Percentiles rank a stretch among this genome's conserved stretches.
Evolutionary conservation across 2,888 invertebrate genomes (phyloP).

Genomic region (Macrophya alboannulata): DNA sequence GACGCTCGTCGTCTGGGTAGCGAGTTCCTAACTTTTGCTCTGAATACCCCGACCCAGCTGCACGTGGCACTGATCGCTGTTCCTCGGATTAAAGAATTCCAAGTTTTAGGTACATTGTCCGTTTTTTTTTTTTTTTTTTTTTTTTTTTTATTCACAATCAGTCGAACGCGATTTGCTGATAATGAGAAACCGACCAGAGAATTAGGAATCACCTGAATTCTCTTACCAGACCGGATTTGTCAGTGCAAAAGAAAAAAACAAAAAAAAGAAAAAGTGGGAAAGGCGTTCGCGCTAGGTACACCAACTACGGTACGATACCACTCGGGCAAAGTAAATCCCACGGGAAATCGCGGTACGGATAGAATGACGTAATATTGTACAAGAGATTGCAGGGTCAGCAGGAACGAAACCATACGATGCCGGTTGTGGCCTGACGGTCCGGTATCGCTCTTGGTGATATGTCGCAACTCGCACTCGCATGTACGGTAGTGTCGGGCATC

Average conservation of each 20-base stretch:
- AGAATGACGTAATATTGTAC: conserved; percentile 21
- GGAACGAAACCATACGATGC: conserved; percentile 53
- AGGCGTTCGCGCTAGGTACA: neutral
- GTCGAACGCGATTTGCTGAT: neutral
- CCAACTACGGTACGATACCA: neutral
- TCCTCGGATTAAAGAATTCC: neutral
- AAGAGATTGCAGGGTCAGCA: conserved; percentile 55
- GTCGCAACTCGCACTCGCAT: conserved; percentile 31
- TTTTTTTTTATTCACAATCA: no score
- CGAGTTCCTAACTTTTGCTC: conserved; percentile 27
- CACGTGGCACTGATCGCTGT: conserved; percentile 28
- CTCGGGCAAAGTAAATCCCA: conserved; percentile 17
- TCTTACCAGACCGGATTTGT: neutral
- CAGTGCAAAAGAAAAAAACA: no score
- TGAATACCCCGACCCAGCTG: neutral
- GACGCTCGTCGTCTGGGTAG: neutral
- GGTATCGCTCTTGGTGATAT: conserved; percentile 5
- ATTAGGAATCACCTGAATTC: neutral
- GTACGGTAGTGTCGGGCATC: neutral
- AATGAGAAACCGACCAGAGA: neutral
- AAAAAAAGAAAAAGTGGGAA: neutral
- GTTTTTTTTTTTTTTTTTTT: neutral
- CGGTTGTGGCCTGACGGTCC: conserved; percentile 26
- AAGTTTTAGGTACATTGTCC: neutral
- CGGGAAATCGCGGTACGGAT: conserved; percentile 44